These are phyloP conservation scores for Euplexia lucipara DNA, from an alignment of 2,888 invertebrate species.

Conservation along the genomic window DNA sequence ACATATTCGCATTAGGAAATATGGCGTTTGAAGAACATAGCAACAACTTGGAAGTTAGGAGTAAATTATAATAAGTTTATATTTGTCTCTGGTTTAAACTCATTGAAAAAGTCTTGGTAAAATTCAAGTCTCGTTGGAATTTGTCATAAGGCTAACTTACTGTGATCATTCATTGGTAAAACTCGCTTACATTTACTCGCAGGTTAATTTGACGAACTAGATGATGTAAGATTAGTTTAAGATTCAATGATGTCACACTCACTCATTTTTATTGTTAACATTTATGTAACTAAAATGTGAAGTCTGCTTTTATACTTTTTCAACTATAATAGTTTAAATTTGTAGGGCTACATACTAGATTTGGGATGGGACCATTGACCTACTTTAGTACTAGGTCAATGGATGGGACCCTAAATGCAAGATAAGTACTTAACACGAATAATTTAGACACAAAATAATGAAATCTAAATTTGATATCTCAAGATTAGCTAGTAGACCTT, in stretches of 20 bases:
- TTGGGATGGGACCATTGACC: conserved; percentile 1
- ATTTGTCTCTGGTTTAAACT: not conserved
- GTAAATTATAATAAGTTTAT: conserved; percentile 79
- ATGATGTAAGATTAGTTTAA: conserved; percentile 3
- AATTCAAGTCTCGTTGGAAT: conserved; percentile 13
- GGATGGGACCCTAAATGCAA: not conserved
- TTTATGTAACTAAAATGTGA: conserved; percentile 7
- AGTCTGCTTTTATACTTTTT: conserved; percentile 22
- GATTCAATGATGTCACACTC: conserved; percentile 14
- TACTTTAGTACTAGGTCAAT: too few species aligned
- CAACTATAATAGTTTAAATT: not conserved
- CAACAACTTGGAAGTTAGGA: conserved; percentile 68
- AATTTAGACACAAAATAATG: not conserved
- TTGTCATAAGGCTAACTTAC: not conserved
- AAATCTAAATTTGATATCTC: not conserved
- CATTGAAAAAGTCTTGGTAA: conserved; percentile 10
- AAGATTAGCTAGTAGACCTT: too few species aligned
- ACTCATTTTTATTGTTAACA: conserved; percentile 14
- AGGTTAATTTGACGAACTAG: conserved; percentile 3
- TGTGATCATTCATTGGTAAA: conserved; percentile 7
- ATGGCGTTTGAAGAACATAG: conserved; percentile 78
- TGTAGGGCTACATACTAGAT: conserved; percentile 5
- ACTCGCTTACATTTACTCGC: not conserved
- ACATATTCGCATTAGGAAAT: conserved; percentile 98
- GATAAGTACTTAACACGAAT: not conserved